A percentile compares a stretch with the other conserved stretches of the same genome.
phyloP scores from a whole-genome alignment of 2,888 invertebrate genomes.

The Papilio demoleus region DNA sequence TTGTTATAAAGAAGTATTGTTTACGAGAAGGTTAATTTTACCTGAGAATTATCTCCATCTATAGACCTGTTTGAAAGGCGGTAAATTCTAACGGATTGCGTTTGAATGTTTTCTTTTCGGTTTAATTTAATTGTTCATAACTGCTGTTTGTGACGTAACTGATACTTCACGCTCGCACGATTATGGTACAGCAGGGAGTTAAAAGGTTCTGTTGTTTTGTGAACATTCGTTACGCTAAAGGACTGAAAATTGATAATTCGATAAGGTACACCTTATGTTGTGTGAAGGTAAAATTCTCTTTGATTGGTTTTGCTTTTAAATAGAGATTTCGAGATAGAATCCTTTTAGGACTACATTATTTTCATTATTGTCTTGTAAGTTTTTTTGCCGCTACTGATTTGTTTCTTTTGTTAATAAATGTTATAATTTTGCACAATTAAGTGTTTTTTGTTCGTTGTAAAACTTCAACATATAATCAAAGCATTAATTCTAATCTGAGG shows the following conservation, averaged over 20 bases:
- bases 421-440: too few relatives aligned
- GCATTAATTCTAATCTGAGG: neutral
- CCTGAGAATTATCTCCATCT: constrained; percentile 19
- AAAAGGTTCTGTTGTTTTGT: constrained; percentile 21
- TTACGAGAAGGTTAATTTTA: constrained; percentile 18
- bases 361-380: neutral
- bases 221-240: neutral
- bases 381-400: neutral
- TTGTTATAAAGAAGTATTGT: constrained; percentile 31
- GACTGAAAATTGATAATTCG: neutral
- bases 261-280: neutral
- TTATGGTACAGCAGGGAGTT: constrained; percentile 11
- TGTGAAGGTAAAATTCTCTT: neutral
- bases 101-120: constrained; percentile 42
- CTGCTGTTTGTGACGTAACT: constrained; percentile 37
- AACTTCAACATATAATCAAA: too few relatives aligned
- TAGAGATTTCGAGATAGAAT: neutral
- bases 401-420: neutral
- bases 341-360: neutral
- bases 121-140: constrained; percentile 37
- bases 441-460: too few relatives aligned
- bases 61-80: constrained; percentile 5
- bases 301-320: neutral
- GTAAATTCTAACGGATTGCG: constrained; percentile 45
- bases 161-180: constrained; percentile 34